Evolutionary conservation across 2,888 invertebrate species (phyloP).

Genomic region (Drosophila melanocephala): DNA sequence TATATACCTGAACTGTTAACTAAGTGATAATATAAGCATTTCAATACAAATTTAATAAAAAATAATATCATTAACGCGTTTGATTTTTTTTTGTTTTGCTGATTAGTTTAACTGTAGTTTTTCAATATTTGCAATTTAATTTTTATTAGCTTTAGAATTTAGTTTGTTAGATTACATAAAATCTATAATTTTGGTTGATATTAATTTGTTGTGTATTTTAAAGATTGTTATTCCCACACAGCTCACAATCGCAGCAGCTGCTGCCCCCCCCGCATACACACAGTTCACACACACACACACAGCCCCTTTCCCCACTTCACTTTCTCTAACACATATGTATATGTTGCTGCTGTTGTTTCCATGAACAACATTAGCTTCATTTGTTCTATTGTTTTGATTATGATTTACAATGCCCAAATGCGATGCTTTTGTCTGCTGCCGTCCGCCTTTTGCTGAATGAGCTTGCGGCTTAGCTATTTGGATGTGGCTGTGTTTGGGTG

Average conservation of each 20-base stretch:
- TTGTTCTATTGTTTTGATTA: conserved; percentile 83
- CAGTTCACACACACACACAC: conserved; percentile 6
- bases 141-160: not conserved
- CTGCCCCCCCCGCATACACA: not conserved
- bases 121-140: not conserved
- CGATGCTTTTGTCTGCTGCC: conserved; percentile 70
- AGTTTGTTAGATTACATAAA: not conserved
- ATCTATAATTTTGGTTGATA: conserved; percentile 8
- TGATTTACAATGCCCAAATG: conserved; percentile 83
- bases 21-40: not conserved
- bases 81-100: not conserved
- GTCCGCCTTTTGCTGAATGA: conserved; percentile 59
- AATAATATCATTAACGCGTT: not conserved
- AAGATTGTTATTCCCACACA: conserved; percentile 35
- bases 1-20: not conserved
- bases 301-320: not conserved
- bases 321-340: conserved; percentile 18
- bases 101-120: not conserved
- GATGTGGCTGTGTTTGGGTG: not conserved
- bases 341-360: conserved; percentile 46
- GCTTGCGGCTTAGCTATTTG: conserved; percentile 52
- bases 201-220: conserved; percentile 47
- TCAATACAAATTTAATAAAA: not conserved
- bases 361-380: conserved; percentile 79
- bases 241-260: not conserved